A percentile compares a stretch with the other conserved stretches of the same genome.
Evolutionary conservation across 2,113 vertebrate genomes (phyloP).

Genomic region (Notechis scutatus): DNA sequence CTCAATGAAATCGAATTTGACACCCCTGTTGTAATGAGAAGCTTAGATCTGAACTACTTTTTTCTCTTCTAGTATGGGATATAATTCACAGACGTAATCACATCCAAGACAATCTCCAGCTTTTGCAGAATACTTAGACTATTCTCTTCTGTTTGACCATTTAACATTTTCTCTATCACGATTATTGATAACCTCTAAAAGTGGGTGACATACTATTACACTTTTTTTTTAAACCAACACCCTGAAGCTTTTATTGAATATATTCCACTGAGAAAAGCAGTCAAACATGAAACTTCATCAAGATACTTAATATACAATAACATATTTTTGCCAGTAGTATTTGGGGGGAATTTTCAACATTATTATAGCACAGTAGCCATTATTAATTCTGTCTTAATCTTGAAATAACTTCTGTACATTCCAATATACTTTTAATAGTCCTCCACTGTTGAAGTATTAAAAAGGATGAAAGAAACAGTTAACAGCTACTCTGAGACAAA

Average conservation of each 20-base stretch:
- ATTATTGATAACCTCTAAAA: constrained; percentile 8
- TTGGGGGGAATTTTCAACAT: background rate
- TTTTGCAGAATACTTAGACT: background rate
- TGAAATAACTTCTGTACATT: constrained; percentile 28
- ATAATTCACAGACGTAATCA: background rate
- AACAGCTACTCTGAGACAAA: constrained; percentile 55
- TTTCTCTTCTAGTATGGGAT: background rate
- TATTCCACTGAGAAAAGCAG: constrained; percentile 51
- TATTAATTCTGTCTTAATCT: constrained; percentile 36
- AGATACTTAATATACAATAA: constrained; percentile 51
- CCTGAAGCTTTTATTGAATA: constrained; percentile 58
- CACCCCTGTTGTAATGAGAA: background rate
- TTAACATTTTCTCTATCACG: background rate
- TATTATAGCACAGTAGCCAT: constrained; percentile 30
- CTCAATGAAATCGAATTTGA: too few relatives aligned
- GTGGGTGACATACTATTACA: constrained; percentile 48
- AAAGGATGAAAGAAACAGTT: constrained; percentile 26
- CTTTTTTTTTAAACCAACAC: constrained; percentile 53
- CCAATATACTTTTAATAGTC: constrained; percentile 12
- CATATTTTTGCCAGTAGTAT: constrained; percentile 12
- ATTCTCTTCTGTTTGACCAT: background rate
- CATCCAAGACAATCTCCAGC: background rate
- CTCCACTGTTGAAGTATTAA: background rate
- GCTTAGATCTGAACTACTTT: too few relatives aligned
- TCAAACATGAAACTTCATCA: constrained; percentile 48